Conservation (phyloP, 1,140 invertebrate species). For the Phthorimaea operculella region DNA sequence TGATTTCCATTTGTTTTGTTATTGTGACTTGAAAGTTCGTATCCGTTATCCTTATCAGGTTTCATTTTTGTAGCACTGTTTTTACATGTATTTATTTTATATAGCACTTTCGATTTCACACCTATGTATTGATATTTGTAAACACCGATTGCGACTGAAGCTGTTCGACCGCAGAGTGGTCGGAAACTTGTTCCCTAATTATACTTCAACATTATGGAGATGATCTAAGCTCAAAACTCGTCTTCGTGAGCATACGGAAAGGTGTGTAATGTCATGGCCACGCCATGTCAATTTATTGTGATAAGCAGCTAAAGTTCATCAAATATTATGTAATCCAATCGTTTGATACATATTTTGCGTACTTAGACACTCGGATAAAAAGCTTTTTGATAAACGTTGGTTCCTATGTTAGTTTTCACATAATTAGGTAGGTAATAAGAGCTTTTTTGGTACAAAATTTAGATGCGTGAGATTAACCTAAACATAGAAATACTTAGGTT, state of each 20-base stretch:
- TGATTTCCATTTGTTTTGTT: conserved; percentile 6
- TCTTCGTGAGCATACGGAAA: background rate
- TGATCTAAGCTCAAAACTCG: background rate
- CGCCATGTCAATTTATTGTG: background rate
- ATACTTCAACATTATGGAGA: background rate
- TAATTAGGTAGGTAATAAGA: too few relatives aligned
- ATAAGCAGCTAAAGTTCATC: too few relatives aligned
- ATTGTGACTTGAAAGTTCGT: conserved; percentile 13
- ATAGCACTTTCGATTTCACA: background rate
- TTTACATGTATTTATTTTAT: background rate
- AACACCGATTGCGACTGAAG: conserved; percentile 16
- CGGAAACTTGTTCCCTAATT: background rate
- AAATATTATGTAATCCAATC: too few relatives aligned
- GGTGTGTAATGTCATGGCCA: background rate
- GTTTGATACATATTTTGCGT: too few relatives aligned
- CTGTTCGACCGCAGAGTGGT: conserved; percentile 19
- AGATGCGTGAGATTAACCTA: too few relatives aligned
- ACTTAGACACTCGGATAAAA: too few relatives aligned
- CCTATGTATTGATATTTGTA: conserved; percentile 31
- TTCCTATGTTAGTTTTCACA: too few relatives aligned
- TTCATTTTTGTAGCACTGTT: conserved; percentile 12
- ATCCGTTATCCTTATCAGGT: conserved; percentile 14
- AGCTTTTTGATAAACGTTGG: too few relatives aligned
- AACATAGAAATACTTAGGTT: too few relatives aligned
- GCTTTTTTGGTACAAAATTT: too few relatives aligned